Evolutionary conservation across 2,113 vertebrate genomes (phyloP), one percentile per base, ranked within the genome.

Genomic region (Rutilus rutilus): DNA sequence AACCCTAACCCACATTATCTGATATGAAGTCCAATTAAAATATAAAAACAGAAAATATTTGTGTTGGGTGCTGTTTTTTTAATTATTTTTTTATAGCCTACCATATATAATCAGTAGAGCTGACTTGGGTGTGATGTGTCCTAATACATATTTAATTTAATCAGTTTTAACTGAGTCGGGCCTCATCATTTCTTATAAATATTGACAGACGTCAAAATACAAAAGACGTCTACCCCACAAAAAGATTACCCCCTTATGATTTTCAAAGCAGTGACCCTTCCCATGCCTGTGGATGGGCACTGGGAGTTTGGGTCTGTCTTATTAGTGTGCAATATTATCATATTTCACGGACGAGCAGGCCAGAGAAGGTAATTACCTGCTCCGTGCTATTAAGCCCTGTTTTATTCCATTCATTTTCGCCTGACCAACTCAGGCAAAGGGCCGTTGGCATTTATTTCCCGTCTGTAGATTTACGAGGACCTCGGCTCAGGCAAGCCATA

Each of bases 321-420:
- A 87, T 90, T 83, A 90, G 71, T 83, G 65, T 87, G 87, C 82
- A 88, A 87, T 89, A 89, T 89, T 90, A 90, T 90, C 87, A 90
- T 87, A 90, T 90, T 90, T 90, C 90, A 90, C 47, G 50, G 82
- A 76, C 52, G 88, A 88, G 62, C 78, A 78, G 81, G 47, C 86
- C 71, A 52, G 77, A 82, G 84, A 85, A 88, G 87, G 88, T 90
- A 88, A 90, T 90, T 90, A 90, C 87, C 87, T 78, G 83, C 76
- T 30, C 52, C 7, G 71, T 86, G 87, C 87, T 88, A 88, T 89
- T 88, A 89, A 88, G 85, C 54, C 75, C 25, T 36, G 80, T 88
- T 90, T 90, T 87, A 88, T 87, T 87, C 86, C 85, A 85, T 84
- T 87, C 83, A 57, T 90, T 87, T 86, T 88, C 83, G 71, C 85